Evolutionary conservation across 1,140 invertebrate species (phyloP), one percentile per base, ranked within the genome.

Genomic region (Rhagoletis zephyria): DNA sequence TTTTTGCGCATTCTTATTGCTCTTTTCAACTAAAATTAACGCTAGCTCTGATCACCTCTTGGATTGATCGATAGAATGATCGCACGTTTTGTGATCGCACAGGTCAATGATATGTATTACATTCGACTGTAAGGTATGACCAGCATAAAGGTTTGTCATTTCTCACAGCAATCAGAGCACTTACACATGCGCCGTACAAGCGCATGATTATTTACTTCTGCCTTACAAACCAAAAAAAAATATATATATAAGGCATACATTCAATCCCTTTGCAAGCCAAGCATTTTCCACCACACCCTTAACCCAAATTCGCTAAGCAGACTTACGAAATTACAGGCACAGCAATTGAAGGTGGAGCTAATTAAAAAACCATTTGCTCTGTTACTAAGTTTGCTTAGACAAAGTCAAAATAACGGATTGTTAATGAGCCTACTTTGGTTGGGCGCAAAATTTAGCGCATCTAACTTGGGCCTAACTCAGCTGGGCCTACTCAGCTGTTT

Each of bases 391-490:
- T 59, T 81, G 48, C 9, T 81, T 30, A 30, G 30, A 30, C 30
- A 30, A 16, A 81, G 74, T 56, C n/a, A 19, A 30, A 56, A 4
- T 81, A 81, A 59, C 74, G 74, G 74, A 56, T 81, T 81, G 14
- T 56, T 81, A 59, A 81, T 81, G n/a, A 1, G 1, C 56, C 45
- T 81, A 30, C 74, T 81, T 59, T 81, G 51, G n/a, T 59, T 51
- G 56, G 48, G 16, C 74, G 51, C 74, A 14, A 56, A 30, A 16
- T 30, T 56, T 81, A 14, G 67, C 42, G 45, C 42, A 45, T 3
- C 40, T 19, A 67, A 42, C 30, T 30, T 30, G 30, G 30, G 30
- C 30, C 30, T 30, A 30, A 30, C 30, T 30, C 30, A 1, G 30
- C 30, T 30, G 30, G 30, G n/a, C n/a, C n/a, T n/a, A n/a, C 30